A percentile compares a stretch with the other conserved stretches of the same genome.
Evolutionary conservation across 2,888 invertebrate species (phyloP).

Genomic region (Phorcus lineatus): DNA sequence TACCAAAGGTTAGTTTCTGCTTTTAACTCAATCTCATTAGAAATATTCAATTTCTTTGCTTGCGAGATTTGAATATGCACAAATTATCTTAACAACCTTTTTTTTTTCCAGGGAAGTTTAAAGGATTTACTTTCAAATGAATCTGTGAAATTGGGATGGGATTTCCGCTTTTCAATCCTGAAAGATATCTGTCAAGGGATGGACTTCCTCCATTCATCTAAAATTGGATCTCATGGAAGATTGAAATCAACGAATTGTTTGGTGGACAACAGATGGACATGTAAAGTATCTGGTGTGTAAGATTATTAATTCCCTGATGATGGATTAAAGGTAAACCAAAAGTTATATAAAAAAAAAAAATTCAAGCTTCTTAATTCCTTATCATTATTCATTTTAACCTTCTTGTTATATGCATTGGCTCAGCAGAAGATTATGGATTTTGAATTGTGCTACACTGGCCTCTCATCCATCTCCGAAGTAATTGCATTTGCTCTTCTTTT

Average conservation of each 20-base stretch:
- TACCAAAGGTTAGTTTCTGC: conserved; percentile 44
- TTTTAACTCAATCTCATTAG: not conserved
- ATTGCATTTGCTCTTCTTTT: too few species aligned
- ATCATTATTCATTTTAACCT: too few species aligned
- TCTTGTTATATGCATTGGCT: too few species aligned
- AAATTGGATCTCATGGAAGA: conserved; percentile 58
- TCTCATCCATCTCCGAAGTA: too few species aligned
- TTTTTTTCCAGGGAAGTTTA: conserved; percentile 58
- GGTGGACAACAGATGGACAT: conserved; percentile 67
- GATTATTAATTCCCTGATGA: not conserved
- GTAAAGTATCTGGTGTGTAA: conserved; percentile 53
- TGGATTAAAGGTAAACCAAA: not conserved
- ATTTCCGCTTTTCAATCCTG: conserved; percentile 64
- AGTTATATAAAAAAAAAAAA: not conserved
- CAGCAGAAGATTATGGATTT: too few species aligned
- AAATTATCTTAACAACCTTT: not conserved
- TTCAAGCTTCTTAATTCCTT: not conserved
- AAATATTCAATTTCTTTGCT: too few species aligned
- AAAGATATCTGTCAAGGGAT: conserved; percentile 61
- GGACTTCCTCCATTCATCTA: conserved; percentile 59
- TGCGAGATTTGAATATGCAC: not conserved
- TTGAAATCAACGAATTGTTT: conserved; percentile 63
- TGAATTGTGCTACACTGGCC: too few species aligned
- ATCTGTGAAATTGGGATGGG: conserved; percentile 60
- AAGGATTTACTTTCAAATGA: conserved; percentile 64